These are phyloP conservation scores for Caenorhabditis elegans DNA, from an alignment of 1,140 invertebrate genomes.

Conservation along the genomic window DNA sequence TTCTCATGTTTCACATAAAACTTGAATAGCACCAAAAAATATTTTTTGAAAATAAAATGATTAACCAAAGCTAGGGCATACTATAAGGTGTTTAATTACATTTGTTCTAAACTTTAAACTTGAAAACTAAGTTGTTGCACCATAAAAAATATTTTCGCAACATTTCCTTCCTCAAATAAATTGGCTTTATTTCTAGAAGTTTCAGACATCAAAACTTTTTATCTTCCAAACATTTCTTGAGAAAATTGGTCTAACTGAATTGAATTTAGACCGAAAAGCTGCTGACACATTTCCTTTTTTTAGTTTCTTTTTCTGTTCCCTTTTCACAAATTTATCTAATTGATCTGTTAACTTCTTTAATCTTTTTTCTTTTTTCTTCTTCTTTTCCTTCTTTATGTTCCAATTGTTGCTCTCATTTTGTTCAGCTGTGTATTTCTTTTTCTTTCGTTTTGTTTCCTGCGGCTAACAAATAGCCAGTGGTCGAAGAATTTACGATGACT, in stretches of 20 bases:
- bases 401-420: neutral
- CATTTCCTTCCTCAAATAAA: neutral
- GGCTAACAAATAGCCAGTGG: neutral
- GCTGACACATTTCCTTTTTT: neutral
- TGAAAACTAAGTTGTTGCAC: no score
- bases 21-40: no score
- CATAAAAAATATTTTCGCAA: neutral
- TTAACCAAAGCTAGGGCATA: no score
- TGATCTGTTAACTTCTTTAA: conserved; percentile 8
- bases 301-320: neutral
- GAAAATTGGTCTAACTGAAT: neutral
- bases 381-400: neutral
- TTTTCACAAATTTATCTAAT: conserved; percentile 1
- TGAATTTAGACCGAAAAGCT: neutral
- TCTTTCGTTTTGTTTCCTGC: neutral
- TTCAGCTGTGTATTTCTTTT: neutral
- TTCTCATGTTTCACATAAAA: no score
- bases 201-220: neutral
- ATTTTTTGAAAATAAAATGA: no score
- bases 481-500: conserved; percentile 4
- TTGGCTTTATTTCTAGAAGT: conserved; percentile 1
- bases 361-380: neutral
- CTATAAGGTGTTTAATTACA: no score
- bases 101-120: no score
- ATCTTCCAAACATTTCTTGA: neutral